Conservation (phyloP, 2,888 invertebrate genomes). For the Vandiemenella viatica region DNA sequence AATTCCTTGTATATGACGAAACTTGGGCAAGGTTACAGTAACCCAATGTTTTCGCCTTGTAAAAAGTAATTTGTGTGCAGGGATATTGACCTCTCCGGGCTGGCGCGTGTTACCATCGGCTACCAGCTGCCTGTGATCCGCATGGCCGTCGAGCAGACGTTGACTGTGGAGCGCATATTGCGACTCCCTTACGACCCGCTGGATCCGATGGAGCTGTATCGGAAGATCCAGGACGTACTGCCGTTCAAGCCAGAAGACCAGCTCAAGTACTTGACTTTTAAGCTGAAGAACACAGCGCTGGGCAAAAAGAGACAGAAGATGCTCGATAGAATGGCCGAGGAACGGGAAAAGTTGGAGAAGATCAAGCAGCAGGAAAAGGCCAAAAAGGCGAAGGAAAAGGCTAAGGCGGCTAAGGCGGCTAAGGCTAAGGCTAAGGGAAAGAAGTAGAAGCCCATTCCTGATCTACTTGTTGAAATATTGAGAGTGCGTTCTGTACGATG, state of each 20-base stretch:
- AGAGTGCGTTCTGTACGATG: no score
- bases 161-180: not conserved
- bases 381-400: no score
- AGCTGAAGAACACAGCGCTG: slow-evolving; percentile 20
- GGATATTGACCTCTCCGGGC: slow-evolving; percentile 39
- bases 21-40: no score
- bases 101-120: slow-evolving; percentile 38
- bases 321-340: slow-evolving; percentile 20
- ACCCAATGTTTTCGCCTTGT: no score
- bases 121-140: slow-evolving; percentile 24
- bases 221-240: slow-evolving; percentile 28
- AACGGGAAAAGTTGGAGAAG: not conserved
- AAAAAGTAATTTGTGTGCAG: no score
- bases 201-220: slow-evolving; percentile 34
- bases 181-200: slow-evolving; percentile 31
- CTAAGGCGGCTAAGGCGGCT: no score
- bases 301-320: slow-evolving; percentile 26
- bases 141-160: not conserved
- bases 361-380: not conserved
- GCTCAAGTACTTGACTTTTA: slow-evolving; percentile 36
- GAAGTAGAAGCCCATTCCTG: no score
- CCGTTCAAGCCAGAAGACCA: slow-evolving; percentile 32
- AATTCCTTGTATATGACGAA: no score
- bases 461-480: no score
- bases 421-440: no score